Evolutionary conservation across 2,888 invertebrate genomes (phyloP), one percentile per base, ranked within the genome.

Genomic region (Ormyrus nitidulus): DNA sequence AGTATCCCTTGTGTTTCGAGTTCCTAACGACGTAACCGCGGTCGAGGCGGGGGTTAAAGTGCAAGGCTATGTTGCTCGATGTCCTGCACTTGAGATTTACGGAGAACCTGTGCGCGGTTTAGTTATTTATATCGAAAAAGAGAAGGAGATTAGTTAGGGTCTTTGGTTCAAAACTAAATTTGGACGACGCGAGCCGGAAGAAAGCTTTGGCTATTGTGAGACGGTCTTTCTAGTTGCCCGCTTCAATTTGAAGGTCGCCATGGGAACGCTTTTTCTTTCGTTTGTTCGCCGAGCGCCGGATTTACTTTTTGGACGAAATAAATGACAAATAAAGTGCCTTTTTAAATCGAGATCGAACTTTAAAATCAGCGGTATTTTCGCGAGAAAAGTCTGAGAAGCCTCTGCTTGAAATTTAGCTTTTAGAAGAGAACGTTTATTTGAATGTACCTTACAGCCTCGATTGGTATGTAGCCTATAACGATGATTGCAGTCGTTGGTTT

Each of bases 11-110:
- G 11, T 93, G 89, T 76, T 93, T 92, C 3, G 94, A 93, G 89
- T 96, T 97, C 83, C 96, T 92, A 0, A 96, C 96, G 59, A 96
- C 94, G 87, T 95, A 95, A 81, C 93, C 93, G 87, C 95, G 94
- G 78, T 95, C 95, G 83, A 96, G 91, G 13, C 97, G 94, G 7
- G 96, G 95, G 91, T 96, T 96, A 86, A 97, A 93, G 89, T 97
- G 97, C 54, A 96, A 92, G 0, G 95, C 95, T 13, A 96, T 92
- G 85, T 95, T 95, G 44, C 87, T 87, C 11, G 85, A 49, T 6
- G 83, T 59, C 74, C 86, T 88, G 83, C 92, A 92, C 54, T 92
- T 91, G 83, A 95, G 91, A 89, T 95, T 94, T 80, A 95, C 88
- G 9, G 94, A 91, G 89, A 95, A 95, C 91, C 95, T 95, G 83